Base-by-base conservation (phyloP, 2,888 invertebrate genomes). In the Osmoderma eremita region DNA sequence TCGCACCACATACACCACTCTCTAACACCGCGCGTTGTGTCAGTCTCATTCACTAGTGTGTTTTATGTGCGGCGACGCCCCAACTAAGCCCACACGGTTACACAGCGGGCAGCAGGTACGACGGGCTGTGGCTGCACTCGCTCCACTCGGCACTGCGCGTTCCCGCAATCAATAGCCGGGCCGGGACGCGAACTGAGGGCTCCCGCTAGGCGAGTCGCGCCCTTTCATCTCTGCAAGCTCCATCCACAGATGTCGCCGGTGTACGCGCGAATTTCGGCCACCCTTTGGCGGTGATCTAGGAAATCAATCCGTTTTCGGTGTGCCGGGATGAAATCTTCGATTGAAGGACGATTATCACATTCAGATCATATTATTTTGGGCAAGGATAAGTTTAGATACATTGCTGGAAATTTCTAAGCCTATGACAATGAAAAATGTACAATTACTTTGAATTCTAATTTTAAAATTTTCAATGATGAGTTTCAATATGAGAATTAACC, bases 21-120 rank as follows among this genome's bases (percentile, higher is more conserved):
- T 71, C 68, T 69, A 49, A 65, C 72, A 72, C 72, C 63, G 65
- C 71, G 53, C 71, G 63, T 70, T 69, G 68, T 69, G 65, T 65
- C 68, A 69, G 67, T 71, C 67, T 67, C 71, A 71, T 70, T 65
- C 58, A 58, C 58, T 58, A 45, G 48, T 58, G 64, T 70, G 71
- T 73, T 70, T 67, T 67, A 72, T 73, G 68, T 75, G 73, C 73
- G 75, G 75, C 74, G 75, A 75, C 75, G 75, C 75, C 75, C 75
- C 75, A 75, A 75, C 73, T 75, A 74, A 74, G 71, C 73, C 71
- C 71, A 70, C 74, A 74, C 73, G 72, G 51, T 51, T 53, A 50
- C 51, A 65, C 65, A 15, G 65, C 54, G 62, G 74, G 72, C 72
- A 71, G 72, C 71, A 71, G 72, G 72, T 70, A 73, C 74, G 72